Evolutionary conservation across 2,113 vertebrate genomes (phyloP).

Genomic region (Stegastes partitus): DNA sequence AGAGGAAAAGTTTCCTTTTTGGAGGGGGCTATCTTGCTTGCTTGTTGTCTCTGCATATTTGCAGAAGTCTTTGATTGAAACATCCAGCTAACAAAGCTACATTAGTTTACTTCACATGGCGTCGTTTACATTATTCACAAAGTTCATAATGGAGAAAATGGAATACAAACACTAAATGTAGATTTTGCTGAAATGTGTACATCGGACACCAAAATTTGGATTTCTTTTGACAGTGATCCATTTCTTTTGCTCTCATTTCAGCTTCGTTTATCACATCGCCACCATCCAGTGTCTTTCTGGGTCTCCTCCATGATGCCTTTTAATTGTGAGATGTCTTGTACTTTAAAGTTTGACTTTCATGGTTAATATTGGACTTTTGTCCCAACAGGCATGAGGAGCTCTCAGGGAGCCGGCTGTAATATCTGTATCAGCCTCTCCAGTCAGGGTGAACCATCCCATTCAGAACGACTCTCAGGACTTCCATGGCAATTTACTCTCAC

Average conservation of each 20-base stretch:
- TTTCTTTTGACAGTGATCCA: background rate
- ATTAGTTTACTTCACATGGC: too few species aligned
- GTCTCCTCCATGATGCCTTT: conserved; percentile 32
- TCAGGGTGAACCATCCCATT: conserved; percentile 69
- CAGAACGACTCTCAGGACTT: conserved; percentile 68
- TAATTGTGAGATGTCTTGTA: conserved; percentile 48
- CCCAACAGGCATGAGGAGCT: conserved; percentile 64
- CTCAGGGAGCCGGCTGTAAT: conserved; percentile 69
- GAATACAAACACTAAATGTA: background rate
- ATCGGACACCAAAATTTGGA: background rate
- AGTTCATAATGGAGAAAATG: background rate
- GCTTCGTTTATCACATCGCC: conserved; percentile 4
- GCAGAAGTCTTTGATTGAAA: background rate
- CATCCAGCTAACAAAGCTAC: background rate
- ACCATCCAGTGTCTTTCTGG: conserved; percentile 14
- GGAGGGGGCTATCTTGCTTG: conserved; percentile 4
- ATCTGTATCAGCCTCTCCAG: conserved; percentile 75
- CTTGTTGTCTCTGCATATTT: background rate
- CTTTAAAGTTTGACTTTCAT: conserved; percentile 72
- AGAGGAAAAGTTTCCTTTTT: conserved; percentile 1
- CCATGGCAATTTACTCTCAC: conserved; percentile 74
- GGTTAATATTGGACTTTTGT: conserved; percentile 66
- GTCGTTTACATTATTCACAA: too few species aligned
- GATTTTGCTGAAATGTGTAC: background rate
- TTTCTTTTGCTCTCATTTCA: background rate